phyloP scores from a whole-genome alignment of 2,113 vertebrate genomes.

The Sander lucioperca region DNA sequence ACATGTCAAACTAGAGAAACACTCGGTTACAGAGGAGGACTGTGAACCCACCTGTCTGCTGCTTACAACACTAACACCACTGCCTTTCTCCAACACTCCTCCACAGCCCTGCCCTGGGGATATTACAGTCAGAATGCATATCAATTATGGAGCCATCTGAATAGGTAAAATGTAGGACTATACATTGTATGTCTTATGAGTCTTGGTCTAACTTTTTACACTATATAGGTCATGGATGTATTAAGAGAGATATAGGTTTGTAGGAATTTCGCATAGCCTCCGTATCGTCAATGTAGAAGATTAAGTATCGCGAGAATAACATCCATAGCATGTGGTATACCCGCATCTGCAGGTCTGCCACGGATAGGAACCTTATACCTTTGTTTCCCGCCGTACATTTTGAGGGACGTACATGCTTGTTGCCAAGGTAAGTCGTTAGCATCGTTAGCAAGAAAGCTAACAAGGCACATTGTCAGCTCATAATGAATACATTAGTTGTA shows the following conservation, averaged over 20 bases:
- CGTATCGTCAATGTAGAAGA: neutral
- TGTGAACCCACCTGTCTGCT: neutral
- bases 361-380: slow-evolving; percentile 7
- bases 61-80: neutral
- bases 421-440: neutral
- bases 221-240: neutral
- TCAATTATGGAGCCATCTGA: neutral
- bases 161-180: neutral
- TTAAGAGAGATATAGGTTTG: neutral
- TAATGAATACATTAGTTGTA: neutral
- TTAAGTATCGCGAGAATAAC: neutral
- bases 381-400: slow-evolving; percentile 35
- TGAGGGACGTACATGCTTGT: slow-evolving; percentile 9
- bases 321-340: no score
- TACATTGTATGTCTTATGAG: neutral
- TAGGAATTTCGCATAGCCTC: neutral
- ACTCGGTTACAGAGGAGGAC: neutral
- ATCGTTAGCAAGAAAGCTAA: slow-evolving; percentile 19
- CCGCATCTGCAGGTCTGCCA: neutral
- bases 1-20: neutral
- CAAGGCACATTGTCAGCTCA: neutral
- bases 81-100: neutral
- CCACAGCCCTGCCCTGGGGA: no score
- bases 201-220: neutral
- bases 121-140: neutral